phyloP scores from a whole-genome alignment of 2,797 vertebrate genomes.

The Silurus aristotelis region DNA sequence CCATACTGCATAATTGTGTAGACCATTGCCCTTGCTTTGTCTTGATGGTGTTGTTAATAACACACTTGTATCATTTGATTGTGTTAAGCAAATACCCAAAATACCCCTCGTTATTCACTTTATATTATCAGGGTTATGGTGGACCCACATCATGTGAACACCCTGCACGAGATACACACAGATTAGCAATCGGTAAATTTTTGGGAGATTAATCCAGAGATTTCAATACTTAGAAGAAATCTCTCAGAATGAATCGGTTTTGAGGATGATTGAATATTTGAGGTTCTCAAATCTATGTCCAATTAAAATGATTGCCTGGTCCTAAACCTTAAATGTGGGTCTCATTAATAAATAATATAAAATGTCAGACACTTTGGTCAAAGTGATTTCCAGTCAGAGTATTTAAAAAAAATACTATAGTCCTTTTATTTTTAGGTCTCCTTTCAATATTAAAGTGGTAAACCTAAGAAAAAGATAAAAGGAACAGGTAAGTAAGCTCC shows the following conservation, averaged over 20 bases:
- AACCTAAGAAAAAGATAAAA: neutral
- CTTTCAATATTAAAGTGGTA: neutral
- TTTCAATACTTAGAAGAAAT: neutral
- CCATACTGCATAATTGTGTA: neutral
- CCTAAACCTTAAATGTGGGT: neutral
- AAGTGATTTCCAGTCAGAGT: neutral
- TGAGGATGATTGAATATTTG: neutral
- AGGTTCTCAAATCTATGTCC: neutral
- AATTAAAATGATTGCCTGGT: neutral
- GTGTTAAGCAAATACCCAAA: neutral
- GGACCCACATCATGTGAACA: neutral
- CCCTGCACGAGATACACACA: neutral
- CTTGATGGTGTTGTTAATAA: neutral
- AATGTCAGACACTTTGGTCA: neutral
- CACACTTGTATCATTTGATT: neutral
- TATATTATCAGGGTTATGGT: neutral
- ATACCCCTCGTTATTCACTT: neutral
- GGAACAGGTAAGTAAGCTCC: neutral
- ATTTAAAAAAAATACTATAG: neutral
- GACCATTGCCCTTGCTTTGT: neutral
- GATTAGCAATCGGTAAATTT: neutral
- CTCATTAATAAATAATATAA: neutral
- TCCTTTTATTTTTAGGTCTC: neutral
- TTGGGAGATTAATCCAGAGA: neutral
- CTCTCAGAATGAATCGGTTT: neutral